Percentiles rank a stretch among this genome's conserved stretches.
phyloP scores from a whole-genome alignment of 1,140 invertebrate species.

The Drosophila persimilis region DNA sequence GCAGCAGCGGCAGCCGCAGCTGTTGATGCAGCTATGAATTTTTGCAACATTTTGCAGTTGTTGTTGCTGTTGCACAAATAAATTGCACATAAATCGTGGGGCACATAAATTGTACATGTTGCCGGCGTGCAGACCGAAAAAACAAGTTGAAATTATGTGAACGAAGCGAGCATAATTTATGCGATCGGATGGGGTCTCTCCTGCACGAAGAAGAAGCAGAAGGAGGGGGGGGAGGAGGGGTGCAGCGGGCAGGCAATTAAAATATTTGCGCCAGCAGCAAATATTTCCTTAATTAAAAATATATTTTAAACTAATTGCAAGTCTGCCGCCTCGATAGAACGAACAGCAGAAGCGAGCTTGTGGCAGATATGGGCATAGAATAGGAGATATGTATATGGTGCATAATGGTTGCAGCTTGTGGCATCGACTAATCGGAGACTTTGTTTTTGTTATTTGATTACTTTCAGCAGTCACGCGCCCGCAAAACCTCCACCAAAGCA shows the following conservation, averaged over 20 bases:
- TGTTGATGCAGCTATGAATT: conserved; percentile 27
- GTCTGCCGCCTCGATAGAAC: conserved; percentile 1
- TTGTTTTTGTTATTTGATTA: conserved; percentile 8
- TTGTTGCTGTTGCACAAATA: conserved; percentile 65
- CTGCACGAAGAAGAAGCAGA: too few species aligned
- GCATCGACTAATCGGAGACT: conserved; percentile 28
- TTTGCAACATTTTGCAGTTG: conserved; percentile 45
- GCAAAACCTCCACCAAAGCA: conserved; percentile 79
- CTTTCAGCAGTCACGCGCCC: conserved; percentile 72
- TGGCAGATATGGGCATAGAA: not conserved
- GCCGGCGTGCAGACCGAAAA: conserved; percentile 63
- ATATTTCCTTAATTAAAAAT: conserved; percentile 73
- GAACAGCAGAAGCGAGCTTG: conserved; percentile 1
- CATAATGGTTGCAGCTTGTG: conserved; percentile 2
- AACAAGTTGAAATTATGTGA: conserved; percentile 75
- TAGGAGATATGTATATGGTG: too few species aligned
- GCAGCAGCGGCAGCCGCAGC: conserved; percentile 69
- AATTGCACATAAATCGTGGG: conserved; percentile 80
- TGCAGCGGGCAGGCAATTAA: conserved; percentile 58
- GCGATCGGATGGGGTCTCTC: conserved; percentile 8
- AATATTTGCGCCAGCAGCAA: conserved; percentile 64
- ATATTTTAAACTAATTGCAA: conserved; percentile 35
- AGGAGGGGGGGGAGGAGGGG: not conserved
- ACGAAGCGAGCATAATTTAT: conserved; percentile 72
- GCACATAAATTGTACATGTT: conserved; percentile 78